phyloP scores from a whole-genome alignment of 2,888 invertebrate species.

The Cryptus viduatorius region DNA sequence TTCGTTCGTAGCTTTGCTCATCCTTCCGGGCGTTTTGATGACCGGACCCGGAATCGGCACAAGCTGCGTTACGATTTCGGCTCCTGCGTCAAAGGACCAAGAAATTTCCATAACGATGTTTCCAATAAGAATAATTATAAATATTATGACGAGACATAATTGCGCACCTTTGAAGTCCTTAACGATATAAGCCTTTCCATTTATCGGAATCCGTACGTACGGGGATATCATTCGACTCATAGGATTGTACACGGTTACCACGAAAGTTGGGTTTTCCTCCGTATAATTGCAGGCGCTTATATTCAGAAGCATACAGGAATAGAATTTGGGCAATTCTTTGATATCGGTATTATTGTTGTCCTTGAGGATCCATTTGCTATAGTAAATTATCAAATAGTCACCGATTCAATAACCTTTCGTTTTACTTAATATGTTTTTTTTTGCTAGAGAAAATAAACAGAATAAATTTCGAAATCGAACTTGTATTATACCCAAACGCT shows the following conservation, averaged over 20 bases:
- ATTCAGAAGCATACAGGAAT: conserved; percentile 89
- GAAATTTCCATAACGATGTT: not conserved
- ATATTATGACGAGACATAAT: conserved; percentile 10
- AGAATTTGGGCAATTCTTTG: conserved; percentile 78
- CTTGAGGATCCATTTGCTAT: conserved; percentile 72
- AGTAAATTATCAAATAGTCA: not conserved
- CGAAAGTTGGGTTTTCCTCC: conserved; percentile 88
- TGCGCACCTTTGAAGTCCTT: conserved; percentile 88
- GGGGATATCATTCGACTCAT: conserved; percentile 87
- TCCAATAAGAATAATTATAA: not conserved
- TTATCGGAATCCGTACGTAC: conserved; percentile 89
- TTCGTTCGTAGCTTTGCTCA: conserved; percentile 89
- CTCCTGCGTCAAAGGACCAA: conserved; percentile 83
- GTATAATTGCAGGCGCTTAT: conserved; percentile 91
- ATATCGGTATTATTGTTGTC: conserved; percentile 43
- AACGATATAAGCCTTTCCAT: conserved; percentile 87
- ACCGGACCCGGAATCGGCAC: conserved; percentile 88
- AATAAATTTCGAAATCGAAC: not conserved
- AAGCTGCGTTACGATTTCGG: conserved; percentile 87
- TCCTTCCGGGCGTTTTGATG: conserved; percentile 87
- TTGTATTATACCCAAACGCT: conserved; percentile 85
- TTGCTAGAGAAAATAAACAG: not conserved
- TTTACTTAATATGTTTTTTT: too few species aligned
- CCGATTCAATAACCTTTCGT: not conserved
- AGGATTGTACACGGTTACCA: conserved; percentile 94